Percentiles rank a stretch among this genome's conserved stretches.
Conservation (phyloP, 2,113 vertebrate genomes). For the Chionodraco myersi region DNA sequence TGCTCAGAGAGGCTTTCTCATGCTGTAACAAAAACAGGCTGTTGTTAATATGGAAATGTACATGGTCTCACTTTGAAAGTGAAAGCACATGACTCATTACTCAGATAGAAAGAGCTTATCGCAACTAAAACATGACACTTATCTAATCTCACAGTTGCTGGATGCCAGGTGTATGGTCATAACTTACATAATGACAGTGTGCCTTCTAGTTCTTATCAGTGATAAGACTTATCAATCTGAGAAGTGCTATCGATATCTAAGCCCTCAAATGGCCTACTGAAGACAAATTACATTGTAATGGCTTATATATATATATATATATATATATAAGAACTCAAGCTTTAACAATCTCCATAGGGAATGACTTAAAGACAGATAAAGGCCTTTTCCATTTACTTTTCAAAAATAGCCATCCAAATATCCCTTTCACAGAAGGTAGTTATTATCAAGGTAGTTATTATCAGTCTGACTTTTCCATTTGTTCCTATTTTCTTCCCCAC, state of each 20-base stretch:
- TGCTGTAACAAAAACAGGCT: conserved; percentile 81
- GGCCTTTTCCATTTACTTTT: background rate
- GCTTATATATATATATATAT: too few species aligned
- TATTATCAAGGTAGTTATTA: background rate
- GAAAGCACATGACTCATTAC: conserved; percentile 5
- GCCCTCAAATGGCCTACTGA: background rate
- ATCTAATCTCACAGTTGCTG: conserved; percentile 24
- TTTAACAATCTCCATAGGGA: background rate
- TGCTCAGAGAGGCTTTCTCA: conserved; percentile 88
- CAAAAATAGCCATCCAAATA: background rate
- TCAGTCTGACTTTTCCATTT: background rate
- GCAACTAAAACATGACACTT: background rate
- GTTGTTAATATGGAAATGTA: background rate
- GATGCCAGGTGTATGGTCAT: background rate
- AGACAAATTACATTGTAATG: background rate
- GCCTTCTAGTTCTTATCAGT: conserved; percentile 20
- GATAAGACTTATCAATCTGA: conserved; percentile 13
- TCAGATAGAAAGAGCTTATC: conserved; percentile 27
- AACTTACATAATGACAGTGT: conserved; percentile 14
- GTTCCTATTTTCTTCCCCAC: background rate
- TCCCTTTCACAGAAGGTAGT: background rate
- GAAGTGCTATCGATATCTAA: background rate
- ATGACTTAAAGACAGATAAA: background rate
- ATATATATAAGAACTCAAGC: background rate
- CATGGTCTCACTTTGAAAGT: background rate